A percentile compares a stretch with the other conserved stretches of the same genome.
phyloP scores from a whole-genome alignment of 2,888 invertebrate genomes.

The Phyto melanocephala region DNA sequence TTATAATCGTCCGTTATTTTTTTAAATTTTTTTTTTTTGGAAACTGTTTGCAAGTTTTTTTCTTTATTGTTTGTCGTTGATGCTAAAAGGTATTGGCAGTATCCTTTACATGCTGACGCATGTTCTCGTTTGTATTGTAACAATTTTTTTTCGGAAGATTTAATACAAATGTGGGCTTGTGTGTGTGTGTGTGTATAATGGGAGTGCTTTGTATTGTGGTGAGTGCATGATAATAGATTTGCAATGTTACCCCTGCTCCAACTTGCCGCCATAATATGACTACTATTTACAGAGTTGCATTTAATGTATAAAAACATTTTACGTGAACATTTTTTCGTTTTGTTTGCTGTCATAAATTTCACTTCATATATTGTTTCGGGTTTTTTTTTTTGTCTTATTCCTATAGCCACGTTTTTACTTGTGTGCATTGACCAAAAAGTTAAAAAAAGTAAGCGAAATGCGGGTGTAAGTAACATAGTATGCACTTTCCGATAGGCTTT shows the following conservation, averaged over 20 bases:
- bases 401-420: background rate
- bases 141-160: background rate
- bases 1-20: slow-evolving; percentile 51
- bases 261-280: slow-evolving; percentile 15
- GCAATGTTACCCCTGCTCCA: slow-evolving; percentile 46
- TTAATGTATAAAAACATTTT: slow-evolving; percentile 51
- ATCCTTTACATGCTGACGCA: slow-evolving; percentile 63
- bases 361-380: slow-evolving; percentile 57
- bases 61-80: slow-evolving; percentile 49
- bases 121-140: slow-evolving; percentile 59
- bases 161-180: slow-evolving; percentile 9
- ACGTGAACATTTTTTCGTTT: background rate
- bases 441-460: slow-evolving; percentile 7
- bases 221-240: slow-evolving; percentile 65
- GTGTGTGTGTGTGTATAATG: slow-evolving; percentile 37
- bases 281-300: slow-evolving; percentile 57
- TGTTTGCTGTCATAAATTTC: slow-evolving; percentile 62
- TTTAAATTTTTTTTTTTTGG: slow-evolving; percentile 31
- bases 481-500: slow-evolving; percentile 70
- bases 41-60: slow-evolving; percentile 40
- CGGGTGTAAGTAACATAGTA: slow-evolving; percentile 55
- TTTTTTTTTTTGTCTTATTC: slow-evolving; percentile 17
- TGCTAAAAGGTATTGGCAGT: slow-evolving; percentile 64
- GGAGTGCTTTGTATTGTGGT: slow-evolving; percentile 61
- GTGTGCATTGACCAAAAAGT: slow-evolving; percentile 9